A percentile compares a stretch with the other conserved stretches of the same genome.
These are phyloP conservation scores for Crotalus horridus DNA, from an alignment of 2,113 vertebrate genomes.

Conservation along the genomic window DNA sequence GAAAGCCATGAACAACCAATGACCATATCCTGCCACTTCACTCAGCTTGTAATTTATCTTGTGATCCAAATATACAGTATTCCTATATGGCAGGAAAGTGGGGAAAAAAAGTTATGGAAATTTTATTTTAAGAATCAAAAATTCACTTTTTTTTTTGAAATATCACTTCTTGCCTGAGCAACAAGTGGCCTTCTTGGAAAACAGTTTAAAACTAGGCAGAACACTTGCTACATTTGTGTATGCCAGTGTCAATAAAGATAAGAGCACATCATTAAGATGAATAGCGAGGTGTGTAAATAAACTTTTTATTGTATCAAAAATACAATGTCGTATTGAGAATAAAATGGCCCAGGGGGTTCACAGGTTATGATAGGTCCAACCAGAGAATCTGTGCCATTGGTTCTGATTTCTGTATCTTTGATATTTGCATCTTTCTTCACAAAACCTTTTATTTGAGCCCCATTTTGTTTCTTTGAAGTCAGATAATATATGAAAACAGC, in stretches of 20 bases:
- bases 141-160: background rate
- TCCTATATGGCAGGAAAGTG: background rate
- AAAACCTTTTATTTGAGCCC: background rate
- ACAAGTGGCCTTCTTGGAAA: background rate
- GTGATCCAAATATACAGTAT: background rate
- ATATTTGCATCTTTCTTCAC: background rate
- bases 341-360: background rate
- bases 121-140: background rate
- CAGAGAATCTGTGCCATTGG: background rate
- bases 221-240: background rate
- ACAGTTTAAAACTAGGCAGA: background rate
- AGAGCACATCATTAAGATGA: background rate
- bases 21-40: background rate
- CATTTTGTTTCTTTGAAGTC: background rate
- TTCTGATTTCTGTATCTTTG: background rate
- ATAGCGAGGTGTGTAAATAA: background rate
- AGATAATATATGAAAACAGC: background rate
- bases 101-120: background rate
- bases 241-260: background rate
- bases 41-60: background rate
- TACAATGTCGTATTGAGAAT: background rate
- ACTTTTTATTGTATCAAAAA: background rate
- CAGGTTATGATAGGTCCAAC: background rate
- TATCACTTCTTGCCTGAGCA: background rate
- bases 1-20: background rate